Evolutionary conservation across 2,113 vertebrate species (phyloP), one percentile per base, ranked within the genome.

Genomic region (Trinectes maculatus): DNA sequence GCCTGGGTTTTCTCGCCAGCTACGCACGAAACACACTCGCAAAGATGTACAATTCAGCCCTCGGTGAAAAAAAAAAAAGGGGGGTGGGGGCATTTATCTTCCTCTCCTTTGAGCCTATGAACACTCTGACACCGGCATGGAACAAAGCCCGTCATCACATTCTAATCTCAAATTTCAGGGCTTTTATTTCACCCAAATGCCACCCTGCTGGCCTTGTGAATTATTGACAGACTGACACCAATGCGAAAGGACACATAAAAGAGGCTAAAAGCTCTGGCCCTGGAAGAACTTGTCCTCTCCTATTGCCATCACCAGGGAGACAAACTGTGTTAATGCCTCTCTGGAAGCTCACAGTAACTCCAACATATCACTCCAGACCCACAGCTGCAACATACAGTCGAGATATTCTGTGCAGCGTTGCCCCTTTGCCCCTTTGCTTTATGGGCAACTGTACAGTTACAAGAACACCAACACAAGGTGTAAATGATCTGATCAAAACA

Each of bases 221-320:
- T 91, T 90, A 91, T 90, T 91, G 90, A 91, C 90, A 89, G 87
- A 84, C 83, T 87, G 87, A 90, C 90, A 89, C 86, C 89, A 83
- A 89, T 85, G 90, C 58, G 64, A 87, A 84, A 86, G 83, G 87
- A 89, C 80, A 88, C 87, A 89, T 89, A 89, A 91, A 91, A 91
- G 87, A 89, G 85, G 80, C 78, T 86, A 88, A 89, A 85, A 89
- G 87, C 87, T 85, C 51, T 46, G 36, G 84, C 82, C 82, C 80
- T 80, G 81, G 84, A 82, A 81, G 82, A 86, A 84, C 84, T 67
- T 86, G 87, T 91, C 90, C 84, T 87, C 77, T 85, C 75, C 86
- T 77, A 85, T 89, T 53, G 80, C 80, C 83, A 26, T 89, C 79
- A 87, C 85, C 79, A 59, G 79, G 42, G 51, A 80, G 75, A 54